Percentiles rank a stretch among this genome's conserved stretches.
phyloP scores from a whole-genome alignment of 2,888 invertebrate genomes.

The Helicoverpa assulta region DNA sequence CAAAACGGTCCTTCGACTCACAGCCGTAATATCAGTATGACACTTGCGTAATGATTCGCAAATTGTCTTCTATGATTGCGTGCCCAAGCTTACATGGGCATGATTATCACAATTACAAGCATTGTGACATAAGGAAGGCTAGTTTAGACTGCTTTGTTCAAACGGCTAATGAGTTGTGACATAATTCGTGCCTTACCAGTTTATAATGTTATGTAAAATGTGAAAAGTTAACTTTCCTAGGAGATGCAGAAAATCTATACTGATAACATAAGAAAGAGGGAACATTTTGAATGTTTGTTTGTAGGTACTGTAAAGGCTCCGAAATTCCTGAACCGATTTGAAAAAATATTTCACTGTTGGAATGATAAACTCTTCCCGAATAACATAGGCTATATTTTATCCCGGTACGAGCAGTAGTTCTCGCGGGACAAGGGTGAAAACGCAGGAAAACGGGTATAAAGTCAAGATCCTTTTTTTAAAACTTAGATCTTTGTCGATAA shows the following conservation, averaged over 20 bases:
- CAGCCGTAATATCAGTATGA: background rate
- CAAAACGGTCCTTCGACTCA: constrained; percentile 2
- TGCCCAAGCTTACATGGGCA: constrained; percentile 19
- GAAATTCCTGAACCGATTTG: no score
- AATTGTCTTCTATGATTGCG: constrained; percentile 21
- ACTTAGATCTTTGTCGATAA: constrained; percentile 35
- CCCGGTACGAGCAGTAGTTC: no score
- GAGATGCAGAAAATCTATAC: no score
- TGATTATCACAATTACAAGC: constrained; percentile 33
- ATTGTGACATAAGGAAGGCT: constrained; percentile 19
- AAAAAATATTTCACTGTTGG: no score
- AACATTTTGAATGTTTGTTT: no score
- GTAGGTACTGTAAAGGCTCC: no score
- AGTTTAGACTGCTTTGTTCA: constrained; percentile 5
- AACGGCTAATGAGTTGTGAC: background rate
- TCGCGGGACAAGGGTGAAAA: no score
- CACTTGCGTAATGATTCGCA: constrained; percentile 11
- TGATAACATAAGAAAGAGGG: no score
- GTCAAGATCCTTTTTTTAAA: background rate
- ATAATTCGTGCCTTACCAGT: background rate
- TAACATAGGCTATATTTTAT: no score
- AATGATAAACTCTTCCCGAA: no score
- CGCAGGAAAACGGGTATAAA: no score
- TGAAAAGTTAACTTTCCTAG: background rate
- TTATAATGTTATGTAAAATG: background rate